A percentile compares a stretch with the other conserved stretches of the same genome.
These are phyloP conservation scores for Xenopus laevis DNA, from an alignment of 2,113 vertebrate species.

Conservation along the genomic window DNA sequence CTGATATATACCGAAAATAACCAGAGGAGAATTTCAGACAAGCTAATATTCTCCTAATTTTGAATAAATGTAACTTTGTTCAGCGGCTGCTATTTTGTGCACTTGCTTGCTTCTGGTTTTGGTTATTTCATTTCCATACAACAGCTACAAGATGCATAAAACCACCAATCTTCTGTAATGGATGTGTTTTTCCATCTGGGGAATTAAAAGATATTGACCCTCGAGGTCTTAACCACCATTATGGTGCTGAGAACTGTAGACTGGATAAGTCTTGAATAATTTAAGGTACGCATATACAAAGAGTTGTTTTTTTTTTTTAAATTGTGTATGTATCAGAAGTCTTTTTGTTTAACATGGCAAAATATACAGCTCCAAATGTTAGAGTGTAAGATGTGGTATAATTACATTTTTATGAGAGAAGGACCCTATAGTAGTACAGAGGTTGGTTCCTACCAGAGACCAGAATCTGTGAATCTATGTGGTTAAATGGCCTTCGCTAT, in stretches of 20 bases:
- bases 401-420: too few species aligned
- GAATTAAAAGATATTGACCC: slow-evolving; percentile 38
- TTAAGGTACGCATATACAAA: not conserved
- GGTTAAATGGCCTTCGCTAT: too few species aligned
- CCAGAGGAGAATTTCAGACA: slow-evolving; percentile 35
- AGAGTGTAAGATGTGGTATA: too few species aligned
- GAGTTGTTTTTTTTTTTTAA: too few species aligned
- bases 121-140: slow-evolving; percentile 44
- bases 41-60: slow-evolving; percentile 43
- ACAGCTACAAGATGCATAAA: slow-evolving; percentile 42
- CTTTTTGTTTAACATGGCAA: too few species aligned
- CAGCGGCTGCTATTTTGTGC: slow-evolving; percentile 23
- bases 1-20: slow-evolving; percentile 43
- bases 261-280: slow-evolving; percentile 1
- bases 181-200: slow-evolving; percentile 33
- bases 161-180: slow-evolving; percentile 42
- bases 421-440: too few species aligned
- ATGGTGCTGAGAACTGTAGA: slow-evolving; percentile 16
- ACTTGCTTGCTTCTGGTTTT: slow-evolving; percentile 39
- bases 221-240: slow-evolving; percentile 29
- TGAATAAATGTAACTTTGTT: slow-evolving; percentile 44
- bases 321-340: too few species aligned
- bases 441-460: too few species aligned
- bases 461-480: too few species aligned
- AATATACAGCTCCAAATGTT: too few species aligned